Conservation (phyloP, 2,113 vertebrate genomes). For the Microtus pennsylvanicus region DNA sequence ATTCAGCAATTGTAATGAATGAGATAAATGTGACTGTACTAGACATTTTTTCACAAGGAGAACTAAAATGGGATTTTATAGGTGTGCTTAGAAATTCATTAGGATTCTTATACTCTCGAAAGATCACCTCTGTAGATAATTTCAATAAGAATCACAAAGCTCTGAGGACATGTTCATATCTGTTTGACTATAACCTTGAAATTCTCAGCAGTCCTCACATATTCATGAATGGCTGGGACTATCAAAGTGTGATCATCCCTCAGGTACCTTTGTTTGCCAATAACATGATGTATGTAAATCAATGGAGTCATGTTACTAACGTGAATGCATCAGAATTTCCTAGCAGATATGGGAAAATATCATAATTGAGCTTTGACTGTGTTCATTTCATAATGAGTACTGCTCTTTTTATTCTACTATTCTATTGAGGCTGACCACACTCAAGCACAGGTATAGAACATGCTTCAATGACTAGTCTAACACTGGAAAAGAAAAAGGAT, state of each 20-base stretch:
- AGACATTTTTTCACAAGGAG: constrained; percentile 44
- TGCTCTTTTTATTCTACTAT: neutral
- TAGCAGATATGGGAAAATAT: constrained; percentile 48
- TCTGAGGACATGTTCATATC: constrained; percentile 49
- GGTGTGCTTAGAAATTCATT: constrained; percentile 71
- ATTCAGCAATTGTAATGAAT: neutral
- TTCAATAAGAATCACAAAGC: constrained; percentile 70
- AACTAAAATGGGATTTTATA: constrained; percentile 72
- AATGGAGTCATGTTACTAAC: constrained; percentile 51
- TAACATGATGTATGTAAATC: constrained; percentile 71
- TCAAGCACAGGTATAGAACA: neutral
- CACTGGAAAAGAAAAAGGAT: neutral
- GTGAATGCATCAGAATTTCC: constrained; percentile 48
- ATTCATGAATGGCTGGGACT: neutral
- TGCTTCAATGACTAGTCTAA: neutral
- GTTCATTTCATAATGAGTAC: neutral
- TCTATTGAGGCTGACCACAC: neutral
- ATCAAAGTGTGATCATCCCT: constrained; percentile 60
- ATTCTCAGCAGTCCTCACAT: constrained; percentile 19
- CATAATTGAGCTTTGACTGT: neutral
- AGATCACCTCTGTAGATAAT: constrained; percentile 66
- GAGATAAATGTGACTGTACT: constrained; percentile 53
- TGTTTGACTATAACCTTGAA: constrained; percentile 66
- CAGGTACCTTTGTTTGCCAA: constrained; percentile 63
- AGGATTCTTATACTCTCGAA: constrained; percentile 74